Percentiles rank a stretch among this genome's conserved stretches.
phyloP scores from a whole-genome alignment of 2,797 vertebrate genomes.

The Sebastes minor region DNA sequence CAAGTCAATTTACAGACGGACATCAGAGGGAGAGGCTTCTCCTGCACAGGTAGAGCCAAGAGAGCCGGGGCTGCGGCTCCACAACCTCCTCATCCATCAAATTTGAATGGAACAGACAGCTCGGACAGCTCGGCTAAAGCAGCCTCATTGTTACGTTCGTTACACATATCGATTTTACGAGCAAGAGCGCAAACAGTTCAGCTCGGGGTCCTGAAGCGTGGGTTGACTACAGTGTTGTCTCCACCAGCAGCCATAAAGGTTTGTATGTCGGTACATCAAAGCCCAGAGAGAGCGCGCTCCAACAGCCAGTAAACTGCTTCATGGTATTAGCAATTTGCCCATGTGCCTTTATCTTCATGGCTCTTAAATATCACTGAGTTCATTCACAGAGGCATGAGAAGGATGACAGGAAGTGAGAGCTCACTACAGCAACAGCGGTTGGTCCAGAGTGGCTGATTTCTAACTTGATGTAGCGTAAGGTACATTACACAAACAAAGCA shows the following conservation, averaged over 20 bases:
- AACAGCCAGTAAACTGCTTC: conserved; percentile 86
- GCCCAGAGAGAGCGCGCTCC: conserved; percentile 83
- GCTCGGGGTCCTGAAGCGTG: conserved; percentile 28
- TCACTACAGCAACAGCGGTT: conserved; percentile 27
- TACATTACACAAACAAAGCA: conserved; percentile 56
- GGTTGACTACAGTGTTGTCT: conserved; percentile 78
- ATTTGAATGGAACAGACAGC: conserved; percentile 75
- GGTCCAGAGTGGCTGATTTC: conserved; percentile 34
- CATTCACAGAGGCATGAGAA: conserved; percentile 62
- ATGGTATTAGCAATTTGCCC: conserved; percentile 71
- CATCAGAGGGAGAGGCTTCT: conserved; percentile 75
- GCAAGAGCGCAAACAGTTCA: conserved; percentile 61
- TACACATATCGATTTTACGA: conserved; percentile 70
- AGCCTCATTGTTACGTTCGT: conserved; percentile 64
- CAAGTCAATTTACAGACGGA: conserved; percentile 84
- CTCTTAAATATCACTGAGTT: conserved; percentile 63
- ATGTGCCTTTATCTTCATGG: conserved; percentile 74
- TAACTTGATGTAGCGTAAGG: conserved; percentile 46
- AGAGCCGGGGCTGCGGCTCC: conserved; percentile 46
- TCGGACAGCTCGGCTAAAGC: conserved; percentile 59
- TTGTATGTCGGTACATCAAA: conserved; percentile 90
- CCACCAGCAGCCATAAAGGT: conserved; percentile 88
- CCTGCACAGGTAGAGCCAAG: conserved; percentile 68
- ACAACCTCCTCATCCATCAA: conserved; percentile 67
- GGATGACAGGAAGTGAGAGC: conserved; percentile 38